Conservation (phyloP, 2,888 invertebrate genomes). For the Imbricaverruca yamaguchii region DNA sequence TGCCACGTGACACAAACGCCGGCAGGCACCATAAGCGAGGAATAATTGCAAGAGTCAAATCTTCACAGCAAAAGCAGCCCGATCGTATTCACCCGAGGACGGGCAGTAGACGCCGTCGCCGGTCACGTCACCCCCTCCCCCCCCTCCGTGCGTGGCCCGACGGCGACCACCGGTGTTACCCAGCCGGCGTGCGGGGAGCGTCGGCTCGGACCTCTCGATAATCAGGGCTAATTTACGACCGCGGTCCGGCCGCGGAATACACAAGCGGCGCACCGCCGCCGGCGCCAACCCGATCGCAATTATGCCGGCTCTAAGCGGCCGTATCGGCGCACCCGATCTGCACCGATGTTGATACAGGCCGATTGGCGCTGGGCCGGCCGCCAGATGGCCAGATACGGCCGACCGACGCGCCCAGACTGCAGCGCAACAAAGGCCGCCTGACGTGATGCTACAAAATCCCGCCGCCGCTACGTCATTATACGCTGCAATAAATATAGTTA, state of each 20-base stretch:
- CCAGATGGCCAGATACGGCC: not conserved
- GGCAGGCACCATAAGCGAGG: too few relatives aligned
- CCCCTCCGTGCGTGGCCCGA: too few relatives aligned
- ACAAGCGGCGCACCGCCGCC: not conserved
- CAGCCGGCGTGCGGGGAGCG: not conserved
- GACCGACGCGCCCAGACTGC: not conserved
- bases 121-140: too few relatives aligned
- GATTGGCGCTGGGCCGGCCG: not conserved
- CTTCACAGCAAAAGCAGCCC: too few relatives aligned
- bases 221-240: not conserved
- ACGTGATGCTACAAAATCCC: slow-evolving; percentile 5
- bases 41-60: too few relatives aligned
- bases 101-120: too few relatives aligned
- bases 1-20: too few relatives aligned
- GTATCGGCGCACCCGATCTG: not conserved
- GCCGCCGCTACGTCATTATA: not conserved
- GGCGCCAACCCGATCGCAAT: not conserved
- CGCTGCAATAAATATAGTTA: slow-evolving; percentile 17
- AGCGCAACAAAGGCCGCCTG: not conserved
- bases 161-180: not conserved
- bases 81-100: too few relatives aligned
- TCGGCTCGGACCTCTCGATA: not conserved
- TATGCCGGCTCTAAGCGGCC: not conserved
- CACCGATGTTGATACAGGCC: slow-evolving; percentile 1
- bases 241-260: not conserved